A percentile compares a stretch with the other conserved stretches of the same genome.
Evolutionary conservation across 2,797 vertebrate species (phyloP).

Genomic region (Lates japonicus): DNA sequence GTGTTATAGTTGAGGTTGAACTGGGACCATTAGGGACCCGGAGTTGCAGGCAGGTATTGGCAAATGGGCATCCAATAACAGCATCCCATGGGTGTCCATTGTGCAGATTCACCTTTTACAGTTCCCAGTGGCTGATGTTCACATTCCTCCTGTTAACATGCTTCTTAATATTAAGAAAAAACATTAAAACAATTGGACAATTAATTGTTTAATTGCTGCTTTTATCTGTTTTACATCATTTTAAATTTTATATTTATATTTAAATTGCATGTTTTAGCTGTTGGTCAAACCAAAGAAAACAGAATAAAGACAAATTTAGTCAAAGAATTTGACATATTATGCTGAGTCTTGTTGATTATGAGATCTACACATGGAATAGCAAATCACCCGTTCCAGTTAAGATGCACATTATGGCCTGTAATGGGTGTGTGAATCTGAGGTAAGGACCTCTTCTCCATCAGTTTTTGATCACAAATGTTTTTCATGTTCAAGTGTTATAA

Average conservation of each 20-base stretch:
- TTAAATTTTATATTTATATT: not conserved
- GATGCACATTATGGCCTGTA: constrained; percentile 1
- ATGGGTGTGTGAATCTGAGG: not conserved
- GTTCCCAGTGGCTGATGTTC: not conserved
- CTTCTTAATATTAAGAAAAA: not conserved
- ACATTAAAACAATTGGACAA: not conserved
- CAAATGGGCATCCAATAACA: constrained; percentile 30
- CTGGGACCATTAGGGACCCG: constrained; percentile 32
- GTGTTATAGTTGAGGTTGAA: constrained; percentile 20
- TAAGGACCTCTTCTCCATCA: not conserved
- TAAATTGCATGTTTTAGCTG: not conserved
- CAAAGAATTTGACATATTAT: not conserved
- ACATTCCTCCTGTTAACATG: not conserved
- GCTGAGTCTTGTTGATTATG: not conserved
- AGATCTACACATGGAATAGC: too few species aligned
- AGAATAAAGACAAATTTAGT: not conserved
- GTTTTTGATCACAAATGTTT: constrained; percentile 2
- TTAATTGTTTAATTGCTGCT: not conserved
- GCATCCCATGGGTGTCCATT: constrained; percentile 18
- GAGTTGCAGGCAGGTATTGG: constrained; percentile 37
- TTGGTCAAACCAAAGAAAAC: not conserved
- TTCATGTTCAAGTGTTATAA: not conserved
- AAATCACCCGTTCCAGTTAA: not conserved
- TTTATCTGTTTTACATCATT: not conserved
- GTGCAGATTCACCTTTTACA: constrained; percentile 27